Base-by-base conservation (phyloP, 2,797 vertebrate species). In the Sebastes reedi region DNA sequence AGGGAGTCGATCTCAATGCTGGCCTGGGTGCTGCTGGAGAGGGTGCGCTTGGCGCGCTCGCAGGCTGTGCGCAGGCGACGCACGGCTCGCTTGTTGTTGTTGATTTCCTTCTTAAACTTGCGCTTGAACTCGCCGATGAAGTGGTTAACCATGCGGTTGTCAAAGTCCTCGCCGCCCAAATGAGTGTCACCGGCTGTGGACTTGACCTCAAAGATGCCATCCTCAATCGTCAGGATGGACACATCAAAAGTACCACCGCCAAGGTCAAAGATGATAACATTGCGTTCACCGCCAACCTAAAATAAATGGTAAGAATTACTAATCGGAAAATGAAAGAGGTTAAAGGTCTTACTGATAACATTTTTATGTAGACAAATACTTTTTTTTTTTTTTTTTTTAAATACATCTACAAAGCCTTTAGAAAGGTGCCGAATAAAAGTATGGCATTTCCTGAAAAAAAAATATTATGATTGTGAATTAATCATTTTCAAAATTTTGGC, bases 151-250 rank as follows among this genome's bases (percentile, higher is more conserved):
- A 97, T 96, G 30, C 96, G 94, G 85, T 96, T 96, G 89, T 97
- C 96, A 82, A 97, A 96, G 89, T 97, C 96, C 72, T 97, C 96
- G 20, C 96, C 96, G 0, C 96, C 96, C 62, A 97, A 89, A 75
- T 97, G 96, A 50, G 96, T 97, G 88, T 97, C 96, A 27, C 96
- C 96, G 0, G 96, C 96, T 7, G 96, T 97, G 56, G 96, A 67
- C 87, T 96, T 97, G 66, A 97, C 96, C 87, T 97, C 96, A 82
- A 97, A 97, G 82, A 97, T 96, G 65, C 96, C 96, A 58, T 97
- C 96, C 52, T 97, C 96, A 66, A 96, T 97, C 30, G 96, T 96
- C 74, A 97, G 84, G 75, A 96, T 95, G 6, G 96, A 96, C 60
- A 97, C 96, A 78, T 97, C 96, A 58, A 97, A 97, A 30, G 96